Base-by-base conservation (phyloP, 2,888 invertebrate species). In the Tipula unca region DNA sequence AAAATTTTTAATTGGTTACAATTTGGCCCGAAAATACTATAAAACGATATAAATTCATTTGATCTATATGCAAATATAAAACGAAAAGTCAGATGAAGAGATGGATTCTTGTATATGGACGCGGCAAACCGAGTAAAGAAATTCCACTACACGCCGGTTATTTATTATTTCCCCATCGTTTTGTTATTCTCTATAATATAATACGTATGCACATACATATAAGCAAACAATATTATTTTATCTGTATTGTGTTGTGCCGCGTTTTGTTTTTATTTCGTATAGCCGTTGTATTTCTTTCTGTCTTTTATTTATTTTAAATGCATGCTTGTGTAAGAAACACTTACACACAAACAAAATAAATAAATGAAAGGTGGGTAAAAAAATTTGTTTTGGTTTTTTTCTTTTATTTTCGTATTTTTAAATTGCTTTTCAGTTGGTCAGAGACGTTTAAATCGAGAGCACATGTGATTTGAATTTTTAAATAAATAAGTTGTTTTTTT, bases 341-440 rank as follows among this genome's bases (percentile, higher is more conserved):
- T 69, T 69, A 69, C 6, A 48, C 69, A 69, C 69, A 25, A 69
- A 69, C 25, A 69, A 69, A 69, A 69, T 69, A 69, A 69, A 69
- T 69, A 69, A 69, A 69, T 69, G 69, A 69, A 69, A 69, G 69
- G 69, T 69, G 69, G 69, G 20, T 25, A 69, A 54, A 10, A 54
- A 25, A 69, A 69, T 25, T 10, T 69, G 69, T 69, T 69, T 69
- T 69, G 69, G 69, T 69, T 69, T 48, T 48, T 48, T 39, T 39
- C 13, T 39, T 39, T 48, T 69, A 25, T 69, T 69, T 69, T 69
- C 14, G 10, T 25, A 69, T 69, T 69, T 69, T 69, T 0, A 25
- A 69, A 69, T 69, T 69, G 69, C 69, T 69, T 69, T 69, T 69
- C 69, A 69, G 69, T 69, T 69, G 69, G 69, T 69, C 69, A 69